A percentile compares a stretch with the other conserved stretches of the same genome.
phyloP scores from a whole-genome alignment of 2,113 vertebrate genomes.

The Panthera leo region DNA sequence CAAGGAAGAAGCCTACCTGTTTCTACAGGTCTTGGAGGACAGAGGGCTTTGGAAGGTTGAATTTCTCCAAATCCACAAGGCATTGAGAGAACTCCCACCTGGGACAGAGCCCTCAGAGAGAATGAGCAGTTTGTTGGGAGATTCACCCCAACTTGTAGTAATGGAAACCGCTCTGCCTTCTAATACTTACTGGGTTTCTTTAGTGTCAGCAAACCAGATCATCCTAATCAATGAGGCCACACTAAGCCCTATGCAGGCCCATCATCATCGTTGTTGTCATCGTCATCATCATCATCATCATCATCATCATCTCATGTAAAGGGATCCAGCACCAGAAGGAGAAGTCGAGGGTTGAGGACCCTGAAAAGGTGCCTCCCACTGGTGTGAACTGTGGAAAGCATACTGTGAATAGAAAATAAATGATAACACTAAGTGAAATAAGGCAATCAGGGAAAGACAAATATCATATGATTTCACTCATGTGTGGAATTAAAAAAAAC shows the following conservation, averaged over 20 bases:
- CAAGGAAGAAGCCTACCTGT: not conserved
- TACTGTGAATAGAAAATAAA: not conserved
- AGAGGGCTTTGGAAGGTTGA: not conserved
- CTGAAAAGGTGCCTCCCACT: not conserved
- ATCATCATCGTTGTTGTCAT: not conserved
- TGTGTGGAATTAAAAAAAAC: no score
- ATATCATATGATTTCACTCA: no score
- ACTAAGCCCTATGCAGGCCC: not conserved
- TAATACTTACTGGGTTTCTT: not conserved
- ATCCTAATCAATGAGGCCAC: not conserved
- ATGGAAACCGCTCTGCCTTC: not conserved
- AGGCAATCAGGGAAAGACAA: no score
- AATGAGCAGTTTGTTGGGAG: not conserved
- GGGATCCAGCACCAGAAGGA: not conserved
- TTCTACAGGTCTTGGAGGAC: not conserved
- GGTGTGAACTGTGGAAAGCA: not conserved
- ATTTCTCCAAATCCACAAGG: not conserved
- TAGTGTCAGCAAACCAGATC: not conserved
- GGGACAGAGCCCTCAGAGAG: not conserved
- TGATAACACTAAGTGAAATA: no score
- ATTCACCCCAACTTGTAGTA: not conserved
- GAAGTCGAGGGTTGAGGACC: not conserved
- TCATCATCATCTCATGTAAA: not conserved
- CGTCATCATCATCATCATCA: not conserved
- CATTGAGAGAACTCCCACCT: not conserved